Percentiles rank a stretch among this genome's conserved stretches.
Evolutionary conservation across 2,888 invertebrate genomes (phyloP).

Genomic region (Pristionchus arcanus): DNA sequence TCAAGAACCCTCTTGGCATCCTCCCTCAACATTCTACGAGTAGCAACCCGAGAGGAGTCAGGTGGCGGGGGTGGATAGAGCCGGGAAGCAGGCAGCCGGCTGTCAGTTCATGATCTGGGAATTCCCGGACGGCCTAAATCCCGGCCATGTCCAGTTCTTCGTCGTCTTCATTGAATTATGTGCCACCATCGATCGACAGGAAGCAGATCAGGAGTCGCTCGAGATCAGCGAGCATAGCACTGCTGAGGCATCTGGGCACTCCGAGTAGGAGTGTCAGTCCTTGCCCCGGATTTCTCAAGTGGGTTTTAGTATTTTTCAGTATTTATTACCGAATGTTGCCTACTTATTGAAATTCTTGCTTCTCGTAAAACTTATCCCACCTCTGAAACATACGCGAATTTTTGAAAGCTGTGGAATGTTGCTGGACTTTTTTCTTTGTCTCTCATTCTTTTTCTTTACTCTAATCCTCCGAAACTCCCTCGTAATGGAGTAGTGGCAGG

Average conservation of each 20-base stretch:
- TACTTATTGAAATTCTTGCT: too few relatives aligned
- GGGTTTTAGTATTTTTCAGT: not conserved
- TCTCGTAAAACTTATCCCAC: not conserved
- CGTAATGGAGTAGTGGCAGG: not conserved
- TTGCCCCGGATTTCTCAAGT: not conserved
- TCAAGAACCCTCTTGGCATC: not conserved
- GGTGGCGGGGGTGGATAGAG: not conserved
- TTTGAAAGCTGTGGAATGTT: too few relatives aligned
- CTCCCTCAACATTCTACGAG: too few relatives aligned
- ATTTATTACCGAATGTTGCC: too few relatives aligned
- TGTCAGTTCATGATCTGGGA: not conserved
- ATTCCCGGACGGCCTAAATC: not conserved
- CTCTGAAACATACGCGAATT: not conserved
- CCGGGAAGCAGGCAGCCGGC: too few relatives aligned
- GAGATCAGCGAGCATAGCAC: not conserved
- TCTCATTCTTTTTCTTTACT: too few relatives aligned
- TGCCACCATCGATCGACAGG: slow-evolving; percentile 37
- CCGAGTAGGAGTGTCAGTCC: slow-evolving; percentile 34
- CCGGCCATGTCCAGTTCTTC: slow-evolving; percentile 34
- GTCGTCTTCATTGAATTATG: slow-evolving; percentile 33
- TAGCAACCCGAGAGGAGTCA: not conserved
- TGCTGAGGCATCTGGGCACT: slow-evolving; percentile 28
- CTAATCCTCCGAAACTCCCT: too few relatives aligned
- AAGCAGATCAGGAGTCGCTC: slow-evolving; percentile 3
- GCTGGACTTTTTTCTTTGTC: too few relatives aligned